Evolutionary conservation across 2,888 invertebrate species (phyloP).

Genomic region (Venustoraphidia nigricollis): DNA sequence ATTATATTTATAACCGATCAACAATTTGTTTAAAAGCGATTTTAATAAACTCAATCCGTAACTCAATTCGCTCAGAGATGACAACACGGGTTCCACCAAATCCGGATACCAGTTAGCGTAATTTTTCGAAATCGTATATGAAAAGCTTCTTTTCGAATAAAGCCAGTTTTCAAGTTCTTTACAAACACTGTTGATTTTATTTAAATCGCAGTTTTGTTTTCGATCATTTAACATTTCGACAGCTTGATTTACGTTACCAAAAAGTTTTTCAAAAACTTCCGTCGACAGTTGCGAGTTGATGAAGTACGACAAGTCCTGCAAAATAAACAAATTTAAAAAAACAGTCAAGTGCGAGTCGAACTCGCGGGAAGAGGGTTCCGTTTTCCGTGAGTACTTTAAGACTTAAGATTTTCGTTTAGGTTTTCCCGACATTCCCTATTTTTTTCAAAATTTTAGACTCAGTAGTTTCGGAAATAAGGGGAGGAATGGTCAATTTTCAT

Average conservation of each 20-base stretch:
- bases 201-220: constrained; percentile 5
- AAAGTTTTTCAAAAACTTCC: constrained; percentile 22
- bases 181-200: constrained; percentile 3
- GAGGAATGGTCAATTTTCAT: too few species aligned
- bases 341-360: too few species aligned
- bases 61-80: constrained; percentile 48
- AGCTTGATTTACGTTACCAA: constrained; percentile 17
- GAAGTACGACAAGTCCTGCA: constrained; percentile 34
- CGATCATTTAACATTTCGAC: constrained; percentile 13
- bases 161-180: constrained; percentile 28
- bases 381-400: too few species aligned
- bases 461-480: too few species aligned
- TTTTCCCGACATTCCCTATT: too few species aligned
- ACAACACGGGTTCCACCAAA: constrained; percentile 53
- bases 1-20: constrained; percentile 13
- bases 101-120: constrained; percentile 63
- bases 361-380: too few species aligned
- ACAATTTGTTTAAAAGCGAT: constrained; percentile 33
- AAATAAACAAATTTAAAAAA: constrained; percentile 9
- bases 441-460: too few species aligned
- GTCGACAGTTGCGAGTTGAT: constrained; percentile 28
- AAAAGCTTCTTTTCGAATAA: constrained; percentile 37
- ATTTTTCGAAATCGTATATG: constrained; percentile 33
- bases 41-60: constrained; percentile 44
- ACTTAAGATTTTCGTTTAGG: too few species aligned